Evolutionary conservation across 92 coral and sea anemone genomes (phyloP).

Genomic region (Isaurus tuberculatus): DNA sequence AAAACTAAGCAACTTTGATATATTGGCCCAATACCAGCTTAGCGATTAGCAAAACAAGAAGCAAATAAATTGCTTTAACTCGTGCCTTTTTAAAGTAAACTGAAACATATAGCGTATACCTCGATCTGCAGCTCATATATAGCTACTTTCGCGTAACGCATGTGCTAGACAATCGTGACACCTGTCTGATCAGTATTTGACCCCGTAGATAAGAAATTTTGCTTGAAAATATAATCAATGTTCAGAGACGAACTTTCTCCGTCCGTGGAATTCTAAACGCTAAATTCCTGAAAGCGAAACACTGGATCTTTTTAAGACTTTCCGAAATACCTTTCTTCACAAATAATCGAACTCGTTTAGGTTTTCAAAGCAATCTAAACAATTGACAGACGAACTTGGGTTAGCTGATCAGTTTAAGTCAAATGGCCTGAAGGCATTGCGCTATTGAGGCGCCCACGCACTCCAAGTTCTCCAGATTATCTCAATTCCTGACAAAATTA

Average conservation of each 20-base stretch:
- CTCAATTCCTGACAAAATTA: too few species aligned
- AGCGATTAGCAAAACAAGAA: too few species aligned
- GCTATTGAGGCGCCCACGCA: conserved; percentile 10
- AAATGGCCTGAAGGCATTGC: background rate
- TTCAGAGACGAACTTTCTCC: conserved; percentile 31
- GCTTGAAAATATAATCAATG: conserved; percentile 24
- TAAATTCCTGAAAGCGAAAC: conserved; percentile 15
- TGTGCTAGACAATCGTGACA: conserved; percentile 20
- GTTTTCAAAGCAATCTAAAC: background rate
- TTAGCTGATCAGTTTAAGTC: conserved; percentile 10
- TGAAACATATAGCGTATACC: conserved; percentile 13
- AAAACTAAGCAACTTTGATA: too few species aligned
- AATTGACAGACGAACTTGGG: conserved; percentile 1
- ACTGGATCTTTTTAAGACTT: too few species aligned
- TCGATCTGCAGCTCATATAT: conserved; percentile 2
- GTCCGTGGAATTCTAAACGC: background rate
- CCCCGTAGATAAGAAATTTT: conserved; percentile 5
- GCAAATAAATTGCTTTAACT: conserved; percentile 18
- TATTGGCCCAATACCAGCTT: too few species aligned
- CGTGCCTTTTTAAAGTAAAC: too few species aligned
- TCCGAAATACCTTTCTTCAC: too few species aligned
- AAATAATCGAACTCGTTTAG: too few species aligned
- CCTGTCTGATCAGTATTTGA: conserved; percentile 32
- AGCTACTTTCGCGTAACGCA: background rate
- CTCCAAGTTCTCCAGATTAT: conserved; percentile 16